Percentiles rank a stretch among this genome's conserved stretches.
phyloP scores from a whole-genome alignment of 2,113 vertebrate genomes.

The Phalacrocorax aristotelis region DNA sequence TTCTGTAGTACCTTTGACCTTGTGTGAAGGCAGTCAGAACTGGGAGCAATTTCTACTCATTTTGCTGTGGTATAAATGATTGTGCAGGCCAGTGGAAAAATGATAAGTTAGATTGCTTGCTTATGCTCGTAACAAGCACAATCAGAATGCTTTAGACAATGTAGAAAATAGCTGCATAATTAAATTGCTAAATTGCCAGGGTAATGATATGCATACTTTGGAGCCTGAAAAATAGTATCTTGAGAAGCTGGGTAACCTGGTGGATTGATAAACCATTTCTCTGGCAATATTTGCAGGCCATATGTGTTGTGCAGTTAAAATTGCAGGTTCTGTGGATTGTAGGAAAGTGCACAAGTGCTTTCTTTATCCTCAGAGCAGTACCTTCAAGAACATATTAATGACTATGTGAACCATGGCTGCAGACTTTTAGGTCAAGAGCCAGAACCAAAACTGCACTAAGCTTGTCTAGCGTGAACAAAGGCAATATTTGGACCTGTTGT shows the following conservation, averaged over 20 bases:
- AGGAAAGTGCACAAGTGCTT: background rate
- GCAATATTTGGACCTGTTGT: background rate
- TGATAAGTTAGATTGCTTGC: background rate
- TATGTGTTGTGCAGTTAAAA: background rate
- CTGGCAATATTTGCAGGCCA: background rate
- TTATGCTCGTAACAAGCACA: background rate
- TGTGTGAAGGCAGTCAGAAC: background rate
- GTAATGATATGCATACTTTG: background rate
- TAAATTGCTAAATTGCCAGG: background rate
- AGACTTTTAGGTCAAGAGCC: background rate
- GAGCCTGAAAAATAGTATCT: background rate
- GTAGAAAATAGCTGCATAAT: slow-evolving; percentile 8
- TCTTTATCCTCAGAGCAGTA: background rate
- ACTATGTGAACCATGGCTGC: background rate
- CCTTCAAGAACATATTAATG: background rate
- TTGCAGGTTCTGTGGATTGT: background rate
- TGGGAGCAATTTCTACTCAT: background rate
- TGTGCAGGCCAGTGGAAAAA: slow-evolving; percentile 32
- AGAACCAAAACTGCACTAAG: background rate
- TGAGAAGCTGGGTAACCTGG: background rate
- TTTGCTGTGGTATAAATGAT: slow-evolving; percentile 25
- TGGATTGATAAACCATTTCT: background rate
- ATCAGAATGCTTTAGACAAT: slow-evolving; percentile 25
- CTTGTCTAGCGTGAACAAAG: background rate
- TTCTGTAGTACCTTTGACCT: background rate